These are phyloP conservation scores for Euplexia lucipara DNA, from an alignment of 2,888 invertebrate species.

Conservation along the genomic window DNA sequence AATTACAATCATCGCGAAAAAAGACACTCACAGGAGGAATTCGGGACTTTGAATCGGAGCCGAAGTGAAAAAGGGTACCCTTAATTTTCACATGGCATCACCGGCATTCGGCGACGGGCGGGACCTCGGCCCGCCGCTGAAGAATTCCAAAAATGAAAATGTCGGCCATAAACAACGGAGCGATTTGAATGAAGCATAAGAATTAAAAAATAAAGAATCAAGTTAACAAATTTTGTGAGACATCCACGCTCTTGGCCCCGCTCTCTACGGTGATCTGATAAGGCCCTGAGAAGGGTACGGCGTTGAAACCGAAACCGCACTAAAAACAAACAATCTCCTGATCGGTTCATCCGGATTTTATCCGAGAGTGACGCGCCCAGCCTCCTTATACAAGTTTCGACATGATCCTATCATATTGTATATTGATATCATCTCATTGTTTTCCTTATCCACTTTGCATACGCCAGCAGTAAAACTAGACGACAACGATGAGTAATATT, in stretches of 20 bases:
- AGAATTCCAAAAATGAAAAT: constrained; percentile 90
- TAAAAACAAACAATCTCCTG: constrained; percentile 84
- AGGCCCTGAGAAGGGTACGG: constrained; percentile 85
- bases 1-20: constrained; percentile 89
- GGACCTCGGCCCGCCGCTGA: constrained; percentile 69
- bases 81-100: constrained; percentile 89
- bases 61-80: constrained; percentile 85
- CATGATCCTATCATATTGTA: constrained; percentile 85
- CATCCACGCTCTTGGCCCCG: constrained; percentile 70
- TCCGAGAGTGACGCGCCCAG: constrained; percentile 79
- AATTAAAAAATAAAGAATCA: constrained; percentile 84
- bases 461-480: constrained; percentile 78
- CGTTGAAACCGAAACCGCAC: constrained; percentile 86
- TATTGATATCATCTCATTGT: constrained; percentile 74
- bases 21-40: constrained; percentile 81
- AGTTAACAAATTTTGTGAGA: constrained; percentile 87
- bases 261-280: constrained; percentile 84
- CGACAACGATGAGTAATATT: constrained; percentile 79
- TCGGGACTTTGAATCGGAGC: constrained; percentile 82
- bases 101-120: constrained; percentile 80
- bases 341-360: constrained; percentile 85
- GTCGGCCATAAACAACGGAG: constrained; percentile 90
- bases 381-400: constrained; percentile 84
- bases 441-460: constrained; percentile 83
- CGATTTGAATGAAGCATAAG: constrained; percentile 89